These are phyloP conservation scores for Pangasianodon gigas DNA, from an alignment of 2,113 vertebrate species.

Conservation along the genomic window DNA sequence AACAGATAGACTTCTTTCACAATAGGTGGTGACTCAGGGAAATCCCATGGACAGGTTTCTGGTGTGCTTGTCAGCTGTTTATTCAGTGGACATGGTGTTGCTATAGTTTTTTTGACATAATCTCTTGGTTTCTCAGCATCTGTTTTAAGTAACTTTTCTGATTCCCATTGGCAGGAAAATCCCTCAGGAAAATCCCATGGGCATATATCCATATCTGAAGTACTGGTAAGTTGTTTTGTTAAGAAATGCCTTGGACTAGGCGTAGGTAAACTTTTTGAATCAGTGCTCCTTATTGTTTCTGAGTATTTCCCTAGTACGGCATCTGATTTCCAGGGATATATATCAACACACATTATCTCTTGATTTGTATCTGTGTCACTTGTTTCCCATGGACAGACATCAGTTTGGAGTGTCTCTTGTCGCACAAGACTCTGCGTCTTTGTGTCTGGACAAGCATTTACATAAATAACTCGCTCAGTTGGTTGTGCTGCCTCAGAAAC, in stretches of 20 bases:
- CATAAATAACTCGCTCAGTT: conserved; percentile 46
- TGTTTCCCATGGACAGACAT: conserved; percentile 15
- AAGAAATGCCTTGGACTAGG: background rate
- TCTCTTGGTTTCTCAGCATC: conserved; percentile 25
- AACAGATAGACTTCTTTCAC: conserved; percentile 55
- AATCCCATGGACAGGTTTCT: conserved; percentile 67
- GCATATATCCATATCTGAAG: conserved; percentile 63
- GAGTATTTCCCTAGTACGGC: background rate
- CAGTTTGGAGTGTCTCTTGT: conserved; percentile 3
- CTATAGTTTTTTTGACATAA: background rate
- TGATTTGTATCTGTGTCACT: conserved; percentile 14
- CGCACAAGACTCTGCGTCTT: background rate
- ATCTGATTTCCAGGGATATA: conserved; percentile 30
- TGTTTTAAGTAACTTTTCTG: conserved; percentile 42
- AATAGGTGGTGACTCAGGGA: conserved; percentile 50
- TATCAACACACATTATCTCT: conserved; percentile 17
- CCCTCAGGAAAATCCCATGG: conserved; percentile 63
- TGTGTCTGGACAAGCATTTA: background rate
- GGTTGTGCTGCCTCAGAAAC: conserved; percentile 30
- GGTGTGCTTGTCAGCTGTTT: conserved; percentile 47
- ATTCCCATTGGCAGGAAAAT: conserved; percentile 47
- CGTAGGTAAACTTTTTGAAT: background rate
- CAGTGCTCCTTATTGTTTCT: background rate
- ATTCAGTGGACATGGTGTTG: conserved; percentile 12
- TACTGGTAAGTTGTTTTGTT: conserved; percentile 49